A percentile compares a stretch with the other conserved stretches of the same genome.
Evolutionary conservation across 2,797 vertebrate species (phyloP).

Genomic region (Calcarius lapponicus): DNA sequence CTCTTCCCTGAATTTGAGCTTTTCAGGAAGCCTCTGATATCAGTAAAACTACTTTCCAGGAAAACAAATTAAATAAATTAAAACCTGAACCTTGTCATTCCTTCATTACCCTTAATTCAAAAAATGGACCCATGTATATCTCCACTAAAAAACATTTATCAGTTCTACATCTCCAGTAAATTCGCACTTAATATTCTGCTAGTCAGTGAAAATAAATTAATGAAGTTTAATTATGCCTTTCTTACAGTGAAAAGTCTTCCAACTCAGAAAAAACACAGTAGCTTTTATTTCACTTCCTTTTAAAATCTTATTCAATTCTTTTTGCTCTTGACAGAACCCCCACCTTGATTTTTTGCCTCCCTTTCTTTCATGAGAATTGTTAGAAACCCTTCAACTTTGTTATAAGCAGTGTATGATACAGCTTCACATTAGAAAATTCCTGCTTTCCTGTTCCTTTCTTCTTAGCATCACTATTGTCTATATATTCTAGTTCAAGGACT

Average conservation of each 20-base stretch:
- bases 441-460: not conserved
- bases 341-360: not conserved
- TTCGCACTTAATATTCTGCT: not conserved
- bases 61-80: not conserved
- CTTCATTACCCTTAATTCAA: not conserved
- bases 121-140: not conserved
- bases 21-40: not conserved
- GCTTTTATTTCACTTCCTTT: not conserved
- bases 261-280: not conserved
- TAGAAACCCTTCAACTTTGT: not conserved
- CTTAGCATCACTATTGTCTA: not conserved
- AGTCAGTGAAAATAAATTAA: not conserved
- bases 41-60: not conserved
- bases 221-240: not conserved
- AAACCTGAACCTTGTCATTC: not conserved
- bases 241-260: not conserved
- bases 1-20: not conserved
- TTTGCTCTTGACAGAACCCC: not conserved
- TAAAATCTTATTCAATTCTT: not conserved
- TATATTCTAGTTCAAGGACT: not conserved
- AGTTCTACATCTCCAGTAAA: not conserved
- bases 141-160: not conserved
- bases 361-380: not conserved
- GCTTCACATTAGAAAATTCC: not conserved
- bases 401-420: not conserved